Evolutionary conservation across 35 echinoderm and acorn worm species (phyloP), one percentile per base, ranked within the genome.

Genomic region (Holothuria glaberrima): DNA sequence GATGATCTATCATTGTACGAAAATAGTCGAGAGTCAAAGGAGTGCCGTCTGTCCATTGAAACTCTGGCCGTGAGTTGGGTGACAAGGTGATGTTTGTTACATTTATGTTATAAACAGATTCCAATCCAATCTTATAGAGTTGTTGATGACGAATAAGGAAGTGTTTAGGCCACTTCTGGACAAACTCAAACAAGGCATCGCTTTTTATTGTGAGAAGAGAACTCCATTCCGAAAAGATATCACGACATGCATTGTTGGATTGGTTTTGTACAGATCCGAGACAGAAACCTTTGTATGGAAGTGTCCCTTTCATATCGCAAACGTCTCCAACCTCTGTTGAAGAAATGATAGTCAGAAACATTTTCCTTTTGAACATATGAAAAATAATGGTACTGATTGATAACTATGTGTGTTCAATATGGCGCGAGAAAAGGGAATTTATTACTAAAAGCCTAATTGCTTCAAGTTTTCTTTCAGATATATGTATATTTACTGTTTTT

Each of bases 181-280:
- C 38, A 30, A 48, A 81, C 33, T 36, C 19, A 52, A 91, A 69
- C 33, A 54, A 86, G n/a, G 48, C 31, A 41, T 26, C 26, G 2
- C 59, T 80, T 46, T 94, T 90, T 26, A 94, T 90, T n/a, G 73
- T 88, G 18, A 90, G 22, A 6, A 65, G 57, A n/a, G 68, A 16
- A 34, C 93, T 94, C 20, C 54, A 32, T 31, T 90, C 93, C 18
- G 66, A 46, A 56, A 91, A 94, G 18, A 94, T 94, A 5, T 86
- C 30, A 5, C 78, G 30, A 80, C 91, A 93, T 1, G 91, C 91
- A 38, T 46, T 27, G n/a, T 76, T 22, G 21, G 58, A 34, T 29
- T 88, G 69, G 86, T 74, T 93, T 52, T 93, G 63, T 48, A 93
- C 73, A n/a, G 91, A 88, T 6, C 91, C 84, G 29, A 79, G 50